Percentiles rank a stretch among this genome's conserved stretches.
Conservation (phyloP, 2,113 vertebrate genomes). For the human (Homo sapiens) region DNA sequence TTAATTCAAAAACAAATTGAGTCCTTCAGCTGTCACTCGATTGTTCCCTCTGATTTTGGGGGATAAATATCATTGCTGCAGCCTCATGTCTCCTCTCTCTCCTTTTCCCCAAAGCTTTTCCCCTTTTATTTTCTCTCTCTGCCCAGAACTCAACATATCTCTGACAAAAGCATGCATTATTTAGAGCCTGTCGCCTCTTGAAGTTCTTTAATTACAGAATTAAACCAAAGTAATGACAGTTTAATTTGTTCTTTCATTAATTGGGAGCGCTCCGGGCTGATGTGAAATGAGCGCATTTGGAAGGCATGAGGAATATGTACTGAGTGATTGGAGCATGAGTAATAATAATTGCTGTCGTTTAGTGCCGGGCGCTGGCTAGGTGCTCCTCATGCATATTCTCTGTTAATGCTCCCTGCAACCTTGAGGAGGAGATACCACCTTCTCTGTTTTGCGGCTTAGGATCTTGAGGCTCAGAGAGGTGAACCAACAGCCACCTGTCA, state of each 20-base stretch:
- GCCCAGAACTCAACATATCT: slow-evolving; percentile 44
- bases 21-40: slow-evolving; percentile 57
- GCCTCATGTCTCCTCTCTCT: background rate
- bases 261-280: slow-evolving; percentile 65
- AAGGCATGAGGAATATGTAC: background rate
- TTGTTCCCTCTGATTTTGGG: background rate
- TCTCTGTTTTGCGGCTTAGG: accelerated
- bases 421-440: accelerated
- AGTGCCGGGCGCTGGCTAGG: accelerated
- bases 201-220: slow-evolving; percentile 80
- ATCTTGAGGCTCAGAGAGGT: background rate
- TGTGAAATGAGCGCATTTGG: background rate
- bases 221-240: slow-evolving; percentile 75
- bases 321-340: background rate
- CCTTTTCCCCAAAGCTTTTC: background rate
- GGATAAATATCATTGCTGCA: background rate
- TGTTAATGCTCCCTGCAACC: background rate
- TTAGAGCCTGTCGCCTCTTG: slow-evolving; percentile 71
- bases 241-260: slow-evolving; percentile 79
- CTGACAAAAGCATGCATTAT: slow-evolving; percentile 74
- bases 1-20: slow-evolving; percentile 62
- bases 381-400: accelerated
- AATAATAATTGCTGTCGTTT: accelerated
- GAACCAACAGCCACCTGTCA: accelerated
- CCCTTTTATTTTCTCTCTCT: background rate